Evolutionary conservation across 2,113 vertebrate species (phyloP).

Genomic region (Mustelus asterias): DNA sequence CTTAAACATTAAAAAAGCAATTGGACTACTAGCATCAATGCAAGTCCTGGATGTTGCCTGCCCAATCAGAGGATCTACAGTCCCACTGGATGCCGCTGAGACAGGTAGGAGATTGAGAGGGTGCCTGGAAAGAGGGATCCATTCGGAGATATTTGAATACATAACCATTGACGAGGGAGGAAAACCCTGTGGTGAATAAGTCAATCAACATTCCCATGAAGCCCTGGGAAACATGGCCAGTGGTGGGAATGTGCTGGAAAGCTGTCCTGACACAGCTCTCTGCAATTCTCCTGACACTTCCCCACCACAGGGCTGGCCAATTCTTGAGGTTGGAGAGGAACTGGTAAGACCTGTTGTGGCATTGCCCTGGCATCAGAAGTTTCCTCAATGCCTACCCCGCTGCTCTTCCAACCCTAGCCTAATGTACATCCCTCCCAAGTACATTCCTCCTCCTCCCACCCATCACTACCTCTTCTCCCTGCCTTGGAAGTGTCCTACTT

Average conservation of each 20-base stretch:
- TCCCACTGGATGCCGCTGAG: neutral
- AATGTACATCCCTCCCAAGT: neutral
- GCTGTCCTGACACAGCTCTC: neutral
- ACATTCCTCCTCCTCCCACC: neutral
- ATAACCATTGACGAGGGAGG: neutral
- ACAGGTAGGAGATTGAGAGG: neutral
- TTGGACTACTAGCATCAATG: too few species aligned
- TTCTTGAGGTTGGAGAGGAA: neutral
- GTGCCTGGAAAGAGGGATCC: neutral
- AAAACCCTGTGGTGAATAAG: too few species aligned
- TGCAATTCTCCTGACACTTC: neutral
- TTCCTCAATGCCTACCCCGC: neutral
- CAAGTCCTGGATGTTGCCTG: too few species aligned
- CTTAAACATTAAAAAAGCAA: too few species aligned
- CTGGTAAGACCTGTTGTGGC: accelerated
- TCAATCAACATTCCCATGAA: too few species aligned
- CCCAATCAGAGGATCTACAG: too few species aligned
- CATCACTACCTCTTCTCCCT: neutral
- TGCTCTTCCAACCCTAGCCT: neutral
- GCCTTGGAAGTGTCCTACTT: neutral
- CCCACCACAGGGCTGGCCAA: neutral
- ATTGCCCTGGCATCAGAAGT: neutral
- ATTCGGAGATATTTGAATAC: neutral
- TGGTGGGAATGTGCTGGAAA: neutral
- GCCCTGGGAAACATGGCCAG: too few species aligned